Conservation (phyloP, 2,888 invertebrate genomes). For the Spisula subtruncata region DNA sequence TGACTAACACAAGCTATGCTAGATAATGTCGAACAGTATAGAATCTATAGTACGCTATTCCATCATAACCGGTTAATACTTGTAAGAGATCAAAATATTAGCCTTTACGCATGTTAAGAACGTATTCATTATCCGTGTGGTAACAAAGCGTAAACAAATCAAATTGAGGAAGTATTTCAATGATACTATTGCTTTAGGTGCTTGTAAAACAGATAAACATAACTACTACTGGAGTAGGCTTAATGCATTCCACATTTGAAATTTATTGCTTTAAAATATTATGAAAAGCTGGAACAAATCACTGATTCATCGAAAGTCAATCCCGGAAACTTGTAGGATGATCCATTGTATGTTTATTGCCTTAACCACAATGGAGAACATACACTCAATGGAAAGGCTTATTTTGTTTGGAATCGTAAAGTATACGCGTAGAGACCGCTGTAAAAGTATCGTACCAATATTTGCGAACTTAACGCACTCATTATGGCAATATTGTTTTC, state of each 20-base stretch:
- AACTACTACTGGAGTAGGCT: not conserved
- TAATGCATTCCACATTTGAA: not conserved
- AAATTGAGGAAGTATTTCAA: slow-evolving; percentile 12
- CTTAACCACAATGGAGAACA: not conserved
- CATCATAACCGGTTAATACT: not conserved
- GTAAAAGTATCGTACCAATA: no score
- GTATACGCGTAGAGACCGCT: no score
- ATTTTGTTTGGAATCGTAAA: not conserved
- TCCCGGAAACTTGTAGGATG: not conserved
- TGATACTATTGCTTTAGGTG: not conserved
- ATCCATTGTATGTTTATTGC: not conserved
- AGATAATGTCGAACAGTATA: not conserved
- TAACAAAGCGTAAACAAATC: slow-evolving; percentile 9
- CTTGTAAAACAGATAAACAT: not conserved
- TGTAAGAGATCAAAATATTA: not conserved
- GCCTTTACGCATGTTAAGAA: not conserved
- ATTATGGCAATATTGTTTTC: no score
- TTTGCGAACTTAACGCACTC: no score
- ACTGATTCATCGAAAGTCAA: not conserved
- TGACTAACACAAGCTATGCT: not conserved
- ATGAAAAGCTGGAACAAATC: not conserved
- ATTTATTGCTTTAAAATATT: not conserved
- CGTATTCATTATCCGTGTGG: not conserved
- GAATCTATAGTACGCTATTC: not conserved
- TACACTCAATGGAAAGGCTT: not conserved